Percentiles rank a stretch among this genome's conserved stretches.
phyloP scores from a whole-genome alignment of 23 tunicate species.

The Halocynthia aurantium region DNA sequence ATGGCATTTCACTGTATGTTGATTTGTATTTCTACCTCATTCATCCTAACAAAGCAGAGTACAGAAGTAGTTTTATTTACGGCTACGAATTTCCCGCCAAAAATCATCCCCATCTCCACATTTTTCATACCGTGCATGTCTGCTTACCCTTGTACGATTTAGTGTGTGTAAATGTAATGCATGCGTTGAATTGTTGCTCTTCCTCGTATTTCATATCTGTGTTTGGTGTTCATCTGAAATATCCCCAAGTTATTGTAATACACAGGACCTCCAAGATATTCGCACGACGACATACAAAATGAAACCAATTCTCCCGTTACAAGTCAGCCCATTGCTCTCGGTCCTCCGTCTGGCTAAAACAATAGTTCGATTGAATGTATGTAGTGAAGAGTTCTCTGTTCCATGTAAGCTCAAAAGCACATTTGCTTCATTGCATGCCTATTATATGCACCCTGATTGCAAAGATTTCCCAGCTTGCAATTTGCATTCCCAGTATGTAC shows the following conservation, averaged over 20 bases:
- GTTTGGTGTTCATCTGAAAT: neutral
- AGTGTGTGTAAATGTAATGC: neutral
- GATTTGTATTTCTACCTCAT: no score
- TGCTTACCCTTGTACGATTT: neutral
- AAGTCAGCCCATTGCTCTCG: constrained; percentile 31
- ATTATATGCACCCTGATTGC: neutral
- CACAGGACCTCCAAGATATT: constrained; percentile 4
- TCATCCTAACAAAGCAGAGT: no score
- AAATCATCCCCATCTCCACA: no score
- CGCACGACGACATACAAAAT: constrained; percentile 7
- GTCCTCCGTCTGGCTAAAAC: constrained; percentile 5
- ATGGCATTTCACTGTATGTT: no score
- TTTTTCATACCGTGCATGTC: neutral
- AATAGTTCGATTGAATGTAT: constrained; percentile 1
- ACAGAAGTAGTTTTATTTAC: no score
- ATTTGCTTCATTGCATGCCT: neutral
- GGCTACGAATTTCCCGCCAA: no score
- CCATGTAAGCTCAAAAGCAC: constrained; percentile 21
- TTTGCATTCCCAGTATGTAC: no score
- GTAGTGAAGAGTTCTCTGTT: constrained; percentile 10
- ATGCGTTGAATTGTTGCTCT: constrained; percentile 12
- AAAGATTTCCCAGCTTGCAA: no score
- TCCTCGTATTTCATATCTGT: neutral
- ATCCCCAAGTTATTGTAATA: neutral
- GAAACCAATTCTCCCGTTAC: constrained; percentile 2